Conservation (phyloP, 2,888 invertebrate species). For the Strigamia transsilvanica region DNA sequence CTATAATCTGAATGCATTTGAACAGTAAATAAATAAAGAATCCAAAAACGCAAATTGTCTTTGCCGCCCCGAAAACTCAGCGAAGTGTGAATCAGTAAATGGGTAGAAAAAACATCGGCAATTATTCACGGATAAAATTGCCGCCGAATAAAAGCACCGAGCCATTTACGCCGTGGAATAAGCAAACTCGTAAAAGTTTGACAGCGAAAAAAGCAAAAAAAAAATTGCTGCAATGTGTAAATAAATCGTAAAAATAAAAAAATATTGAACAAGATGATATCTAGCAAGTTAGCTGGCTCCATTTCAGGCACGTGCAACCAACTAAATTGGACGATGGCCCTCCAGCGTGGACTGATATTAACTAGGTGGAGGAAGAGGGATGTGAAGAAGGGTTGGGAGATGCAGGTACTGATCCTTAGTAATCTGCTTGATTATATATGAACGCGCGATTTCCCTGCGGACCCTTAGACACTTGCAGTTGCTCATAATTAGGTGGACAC, state of each 20-base stretch:
- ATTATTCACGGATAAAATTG: too few relatives aligned
- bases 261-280: neutral
- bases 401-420: neutral
- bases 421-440: neutral
- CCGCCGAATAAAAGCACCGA: neutral
- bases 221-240: neutral
- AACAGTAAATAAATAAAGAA: too few relatives aligned
- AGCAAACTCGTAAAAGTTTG: neutral
- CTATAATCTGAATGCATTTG: too few relatives aligned
- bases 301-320: slow-evolving; percentile 8
- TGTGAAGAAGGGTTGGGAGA: neutral
- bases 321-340: slow-evolving; percentile 1
- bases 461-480: neutral
- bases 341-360: neutral
- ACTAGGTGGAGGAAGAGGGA: slow-evolving; percentile 1
- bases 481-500: neutral
- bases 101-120: too few relatives aligned
- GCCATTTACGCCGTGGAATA: neutral
- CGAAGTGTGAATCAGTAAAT: too few relatives aligned
- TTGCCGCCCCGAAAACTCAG: too few relatives aligned
- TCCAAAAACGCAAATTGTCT: too few relatives aligned
- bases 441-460: neutral
- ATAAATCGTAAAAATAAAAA: neutral
- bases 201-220: too few relatives aligned
- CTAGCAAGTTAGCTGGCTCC: neutral